Evolutionary conservation across 2,888 invertebrate genomes (phyloP).

Genomic region (Pinctada fucata): DNA sequence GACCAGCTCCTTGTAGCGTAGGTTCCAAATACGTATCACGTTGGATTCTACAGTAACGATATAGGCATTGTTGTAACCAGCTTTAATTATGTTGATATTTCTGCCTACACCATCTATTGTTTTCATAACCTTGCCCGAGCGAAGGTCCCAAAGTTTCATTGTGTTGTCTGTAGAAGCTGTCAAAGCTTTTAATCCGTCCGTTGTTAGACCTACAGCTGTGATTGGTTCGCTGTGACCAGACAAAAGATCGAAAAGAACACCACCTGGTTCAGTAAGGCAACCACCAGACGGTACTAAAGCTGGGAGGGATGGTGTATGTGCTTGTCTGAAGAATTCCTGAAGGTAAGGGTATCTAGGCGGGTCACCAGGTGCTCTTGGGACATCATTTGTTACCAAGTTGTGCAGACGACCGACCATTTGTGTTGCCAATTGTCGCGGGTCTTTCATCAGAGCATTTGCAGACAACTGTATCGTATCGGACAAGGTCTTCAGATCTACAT

Average conservation of each 20-base stretch:
- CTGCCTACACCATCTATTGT: slow-evolving; percentile 67
- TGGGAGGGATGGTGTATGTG: slow-evolving; percentile 63
- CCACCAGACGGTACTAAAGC: slow-evolving; percentile 70
- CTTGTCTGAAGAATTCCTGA: slow-evolving; percentile 63
- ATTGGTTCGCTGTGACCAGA: slow-evolving; percentile 72
- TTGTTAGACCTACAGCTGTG: slow-evolving; percentile 68
- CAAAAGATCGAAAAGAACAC: slow-evolving; percentile 70
- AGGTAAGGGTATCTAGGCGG: slow-evolving; percentile 70
- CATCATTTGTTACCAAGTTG: slow-evolving; percentile 69
- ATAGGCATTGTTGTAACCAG: slow-evolving; percentile 59
- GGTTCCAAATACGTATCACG: slow-evolving; percentile 67
- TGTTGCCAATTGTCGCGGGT: slow-evolving; percentile 89
- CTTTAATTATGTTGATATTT: slow-evolving; percentile 61
- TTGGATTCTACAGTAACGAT: slow-evolving; percentile 68
- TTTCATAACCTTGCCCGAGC: slow-evolving; percentile 67
- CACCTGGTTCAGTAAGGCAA: slow-evolving; percentile 73
- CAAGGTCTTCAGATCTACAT: slow-evolving; percentile 78
- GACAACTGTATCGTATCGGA: slow-evolving; percentile 85
- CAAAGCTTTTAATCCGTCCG: slow-evolving; percentile 69
- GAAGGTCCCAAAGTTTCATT: slow-evolving; percentile 73
- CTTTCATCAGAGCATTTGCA: slow-evolving; percentile 86
- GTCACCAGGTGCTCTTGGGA: slow-evolving; percentile 69
- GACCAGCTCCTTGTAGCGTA: slow-evolving; percentile 58
- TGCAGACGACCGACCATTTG: slow-evolving; percentile 80
- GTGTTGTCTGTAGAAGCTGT: slow-evolving; percentile 73